Evolutionary conservation across 2,113 vertebrate genomes (phyloP), one percentile per base, ranked within the genome.

Genomic region (Oreocharis arfaki): DNA sequence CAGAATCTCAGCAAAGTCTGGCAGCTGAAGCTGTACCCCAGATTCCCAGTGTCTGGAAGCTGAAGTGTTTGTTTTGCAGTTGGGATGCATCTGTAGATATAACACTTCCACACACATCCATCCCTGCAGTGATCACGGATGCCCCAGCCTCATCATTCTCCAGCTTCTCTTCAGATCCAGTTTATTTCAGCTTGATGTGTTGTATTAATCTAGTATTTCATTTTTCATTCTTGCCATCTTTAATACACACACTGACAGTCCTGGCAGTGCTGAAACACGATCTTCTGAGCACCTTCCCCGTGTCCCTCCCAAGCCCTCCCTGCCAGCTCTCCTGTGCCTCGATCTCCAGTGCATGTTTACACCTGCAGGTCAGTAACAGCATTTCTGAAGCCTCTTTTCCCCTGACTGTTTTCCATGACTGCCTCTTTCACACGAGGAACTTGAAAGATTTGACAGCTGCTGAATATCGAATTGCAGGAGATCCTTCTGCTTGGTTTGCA

Each of bases 391-490:
- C 37, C 42, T 85, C 79, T 76, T 84, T 41, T 73, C 84, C 75
- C n/a, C 57, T 37, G 32, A 55, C 83, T 69, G 70, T 60, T 86
- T 86, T 96, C 83, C 71, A 44, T 27, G 9, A 73, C 53, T 71
- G 84, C 30, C 27, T 90, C 49, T 67, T 93, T 50, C 68, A 77
- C 46, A 61, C 9, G 28, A 73, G 71, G 49, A 64, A 69, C 46
- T 69, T 71, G 41, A 84, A 94, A 86, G 75, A 56, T 89, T 81
- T 37, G 55, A 92, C 86, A 96, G 89, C 85, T 95, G 94, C 70
- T 87, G 60, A 89, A 87, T 84, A 92, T 70, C 81, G 87, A 95
- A 86, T 90, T 87, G 68, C 91, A 95, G 76, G 55, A 84, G 73
- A 84, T 46, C 52, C 47, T 91, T 85, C 80, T 78, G 19, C 80